These are phyloP conservation scores for Syndactyla subalaris DNA, from an alignment of 2,797 vertebrate genomes.

Conservation along the genomic window DNA sequence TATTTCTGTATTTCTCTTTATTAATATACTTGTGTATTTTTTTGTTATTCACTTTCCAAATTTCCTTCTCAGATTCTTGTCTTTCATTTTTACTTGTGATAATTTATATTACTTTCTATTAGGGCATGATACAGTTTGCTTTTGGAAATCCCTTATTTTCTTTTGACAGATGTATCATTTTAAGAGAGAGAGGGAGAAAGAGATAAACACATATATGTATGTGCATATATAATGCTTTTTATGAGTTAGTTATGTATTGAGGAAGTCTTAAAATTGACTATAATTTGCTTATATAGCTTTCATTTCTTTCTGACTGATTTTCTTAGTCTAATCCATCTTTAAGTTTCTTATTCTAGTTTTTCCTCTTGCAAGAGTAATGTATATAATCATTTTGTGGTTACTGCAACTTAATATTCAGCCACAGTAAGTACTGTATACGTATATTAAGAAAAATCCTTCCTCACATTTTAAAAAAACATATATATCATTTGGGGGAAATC, in stretches of 20 bases:
- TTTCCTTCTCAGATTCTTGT: not conserved
- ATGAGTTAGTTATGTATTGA: not conserved
- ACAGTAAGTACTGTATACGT: not conserved
- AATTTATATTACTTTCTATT: slow-evolving; percentile 24
- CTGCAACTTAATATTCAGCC: not conserved
- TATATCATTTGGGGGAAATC: not conserved
- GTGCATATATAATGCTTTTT: slow-evolving; percentile 25
- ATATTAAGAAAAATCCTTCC: not conserved
- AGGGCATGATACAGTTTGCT: not conserved
- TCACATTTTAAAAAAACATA: not conserved
- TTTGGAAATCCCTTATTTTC: slow-evolving; percentile 34
- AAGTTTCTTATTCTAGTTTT: slow-evolving; percentile 1
- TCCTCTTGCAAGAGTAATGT: not conserved
- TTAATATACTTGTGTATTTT: not conserved
- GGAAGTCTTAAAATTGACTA: slow-evolving; percentile 1
- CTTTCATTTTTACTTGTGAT: slow-evolving; percentile 5
- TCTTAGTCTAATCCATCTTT: not conserved
- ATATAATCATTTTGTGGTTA: not conserved
- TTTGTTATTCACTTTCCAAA: slow-evolving; percentile 5
- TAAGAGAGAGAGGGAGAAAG: not conserved
- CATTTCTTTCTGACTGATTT: slow-evolving; percentile 7
- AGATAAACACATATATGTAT: not conserved
- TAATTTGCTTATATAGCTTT: slow-evolving; percentile 30
- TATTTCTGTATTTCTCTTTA: not conserved
- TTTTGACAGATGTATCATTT: slow-evolving; percentile 15